phyloP scores from a whole-genome alignment of 2,797 vertebrate species.

The Hemibagrus guttatus region DNA sequence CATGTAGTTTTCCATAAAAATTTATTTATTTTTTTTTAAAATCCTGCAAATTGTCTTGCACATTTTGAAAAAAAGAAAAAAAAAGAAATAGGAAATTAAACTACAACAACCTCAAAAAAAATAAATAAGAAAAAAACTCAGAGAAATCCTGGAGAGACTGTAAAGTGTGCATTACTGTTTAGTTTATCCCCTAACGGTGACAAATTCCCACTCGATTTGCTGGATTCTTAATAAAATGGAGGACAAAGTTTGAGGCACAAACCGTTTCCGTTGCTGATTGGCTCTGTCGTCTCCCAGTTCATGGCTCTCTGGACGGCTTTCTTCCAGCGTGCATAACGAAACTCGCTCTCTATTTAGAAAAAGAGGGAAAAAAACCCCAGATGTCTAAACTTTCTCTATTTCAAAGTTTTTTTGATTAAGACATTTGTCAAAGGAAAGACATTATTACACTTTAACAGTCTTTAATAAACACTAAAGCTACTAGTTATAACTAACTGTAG shows the following conservation, averaged over 20 bases:
- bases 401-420: not conserved
- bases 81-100: too few species aligned
- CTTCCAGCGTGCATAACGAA: constrained; percentile 95
- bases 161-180: not conserved
- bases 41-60: too few species aligned
- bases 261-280: constrained; percentile 77
- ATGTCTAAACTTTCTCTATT: not conserved
- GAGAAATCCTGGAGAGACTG: too few species aligned
- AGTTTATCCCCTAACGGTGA: not conserved
- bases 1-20: too few species aligned
- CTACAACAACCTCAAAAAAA: too few species aligned
- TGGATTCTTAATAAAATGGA: not conserved
- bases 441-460: not conserved
- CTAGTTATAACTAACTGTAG: not conserved
- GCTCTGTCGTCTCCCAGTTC: constrained; percentile 89
- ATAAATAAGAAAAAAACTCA: too few species aligned
- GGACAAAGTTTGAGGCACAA: constrained; percentile 26
- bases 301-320: constrained; percentile 92
- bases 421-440: not conserved
- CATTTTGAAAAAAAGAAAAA: too few species aligned
- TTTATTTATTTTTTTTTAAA: too few species aligned
- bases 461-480: not conserved
- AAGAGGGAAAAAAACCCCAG: not conserved
- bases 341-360: constrained; percentile 84
- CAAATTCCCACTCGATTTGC: not conserved